Conservation (phyloP, 2,888 invertebrate species). For the Noctua fimbriata region DNA sequence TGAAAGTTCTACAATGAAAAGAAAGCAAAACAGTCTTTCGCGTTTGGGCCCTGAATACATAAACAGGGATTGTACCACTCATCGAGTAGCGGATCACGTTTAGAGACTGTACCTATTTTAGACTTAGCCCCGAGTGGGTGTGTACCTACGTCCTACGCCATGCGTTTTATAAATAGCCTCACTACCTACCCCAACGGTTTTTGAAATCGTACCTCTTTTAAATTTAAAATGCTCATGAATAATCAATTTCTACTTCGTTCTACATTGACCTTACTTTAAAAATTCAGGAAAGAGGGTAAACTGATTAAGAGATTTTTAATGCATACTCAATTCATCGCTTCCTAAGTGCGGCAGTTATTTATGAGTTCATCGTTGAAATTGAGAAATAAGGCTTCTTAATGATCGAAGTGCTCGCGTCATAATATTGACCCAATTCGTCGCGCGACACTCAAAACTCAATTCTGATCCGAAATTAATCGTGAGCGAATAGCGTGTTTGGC, state of each 20-base stretch:
- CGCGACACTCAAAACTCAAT: constrained; percentile 52
- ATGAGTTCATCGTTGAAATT: constrained; percentile 39
- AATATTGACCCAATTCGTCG: constrained; percentile 57
- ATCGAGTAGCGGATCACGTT: constrained; percentile 70
- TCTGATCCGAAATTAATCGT: constrained; percentile 49
- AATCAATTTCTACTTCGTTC: constrained; percentile 70
- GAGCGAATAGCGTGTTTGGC: constrained; percentile 41
- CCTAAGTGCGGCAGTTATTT: constrained; percentile 38
- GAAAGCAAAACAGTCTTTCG: constrained; percentile 65
- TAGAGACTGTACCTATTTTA: constrained; percentile 61
- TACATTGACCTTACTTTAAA: constrained; percentile 66
- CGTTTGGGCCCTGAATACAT: constrained; percentile 71
- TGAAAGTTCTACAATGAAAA: constrained; percentile 68
- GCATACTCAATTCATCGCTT: constrained; percentile 61
- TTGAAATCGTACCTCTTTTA: constrained; percentile 65
- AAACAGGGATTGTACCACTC: constrained; percentile 68
- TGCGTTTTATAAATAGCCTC: constrained; percentile 57
- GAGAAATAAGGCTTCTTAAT: constrained; percentile 45
- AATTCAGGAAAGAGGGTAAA: constrained; percentile 68
- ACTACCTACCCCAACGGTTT: constrained; percentile 47
- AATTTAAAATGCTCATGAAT: constrained; percentile 75
- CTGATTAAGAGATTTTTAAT: constrained; percentile 70
- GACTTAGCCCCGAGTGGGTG: constrained; percentile 42
- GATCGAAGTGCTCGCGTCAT: constrained; percentile 41
- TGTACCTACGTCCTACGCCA: constrained; percentile 31